phyloP scores from a whole-genome alignment of 2,888 invertebrate genomes.

The Bombyx huttoni region DNA sequence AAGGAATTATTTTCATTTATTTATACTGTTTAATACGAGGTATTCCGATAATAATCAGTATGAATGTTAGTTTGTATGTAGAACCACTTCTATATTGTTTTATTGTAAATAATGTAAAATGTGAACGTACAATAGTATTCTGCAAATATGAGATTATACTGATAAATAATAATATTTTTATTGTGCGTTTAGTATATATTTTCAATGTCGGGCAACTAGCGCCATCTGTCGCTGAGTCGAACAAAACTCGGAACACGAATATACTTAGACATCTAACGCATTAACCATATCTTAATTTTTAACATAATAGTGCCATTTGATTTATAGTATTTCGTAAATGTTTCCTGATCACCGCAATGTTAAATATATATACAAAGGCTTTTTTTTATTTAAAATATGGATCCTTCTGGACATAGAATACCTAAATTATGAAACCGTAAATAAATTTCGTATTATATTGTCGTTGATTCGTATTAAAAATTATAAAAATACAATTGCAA shows the following conservation, averaged over 20 bases:
- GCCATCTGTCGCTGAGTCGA: constrained; percentile 16
- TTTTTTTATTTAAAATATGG: too few species aligned
- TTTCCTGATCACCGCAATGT: too few species aligned
- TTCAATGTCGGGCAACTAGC: constrained; percentile 9
- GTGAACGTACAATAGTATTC: constrained; percentile 44
- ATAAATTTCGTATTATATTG: too few species aligned
- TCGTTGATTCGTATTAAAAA: background rate
- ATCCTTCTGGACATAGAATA: too few species aligned
- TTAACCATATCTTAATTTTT: constrained; percentile 3
- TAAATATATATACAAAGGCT: too few species aligned
- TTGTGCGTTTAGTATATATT: constrained; percentile 48
- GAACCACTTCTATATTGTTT: constrained; percentile 47
- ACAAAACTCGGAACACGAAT: background rate
- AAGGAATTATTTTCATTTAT: constrained; percentile 41
- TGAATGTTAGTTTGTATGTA: constrained; percentile 47
- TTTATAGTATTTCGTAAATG: background rate
- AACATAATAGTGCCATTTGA: constrained; percentile 11
- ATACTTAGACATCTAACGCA: background rate
- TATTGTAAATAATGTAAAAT: constrained; percentile 34
- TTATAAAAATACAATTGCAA: background rate
- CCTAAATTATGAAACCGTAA: too few species aligned
- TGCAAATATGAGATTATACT: constrained; percentile 54
- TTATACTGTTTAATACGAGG: constrained; percentile 69
- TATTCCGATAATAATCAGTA: constrained; percentile 55
- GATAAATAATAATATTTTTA: constrained; percentile 6